These are phyloP conservation scores for Paracanthobrama guichenoti DNA, from an alignment of 2,113 vertebrate genomes.

Conservation along the genomic window DNA sequence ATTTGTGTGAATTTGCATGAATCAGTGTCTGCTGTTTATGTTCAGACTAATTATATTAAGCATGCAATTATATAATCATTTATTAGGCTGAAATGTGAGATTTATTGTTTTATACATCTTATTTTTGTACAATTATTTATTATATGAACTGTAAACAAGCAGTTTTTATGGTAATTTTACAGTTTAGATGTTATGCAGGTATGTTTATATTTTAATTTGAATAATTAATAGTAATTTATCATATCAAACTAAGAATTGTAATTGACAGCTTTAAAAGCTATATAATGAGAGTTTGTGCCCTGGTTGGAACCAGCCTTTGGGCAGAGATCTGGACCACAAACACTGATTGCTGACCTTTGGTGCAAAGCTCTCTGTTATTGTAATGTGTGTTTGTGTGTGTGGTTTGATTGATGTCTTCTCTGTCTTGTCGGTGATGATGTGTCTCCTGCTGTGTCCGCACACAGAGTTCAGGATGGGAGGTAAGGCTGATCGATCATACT, in stretches of 20 bases:
- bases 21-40: not conserved
- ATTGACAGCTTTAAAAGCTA: not conserved
- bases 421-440: slow-evolving; percentile 32
- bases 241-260: not conserved
- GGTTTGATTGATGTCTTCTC: slow-evolving; percentile 15
- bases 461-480: slow-evolving; percentile 82
- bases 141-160: too few relatives aligned
- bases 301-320: not conserved
- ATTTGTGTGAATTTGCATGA: not conserved
- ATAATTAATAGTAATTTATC: not conserved
- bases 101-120: not conserved
- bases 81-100: not conserved
- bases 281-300: not conserved
- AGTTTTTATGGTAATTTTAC: too few relatives aligned
- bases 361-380: not conserved
- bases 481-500: slow-evolving; percentile 50
- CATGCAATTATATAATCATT: not conserved
- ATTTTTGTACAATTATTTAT: not conserved
- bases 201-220: too few relatives aligned
- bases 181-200: too few relatives aligned
- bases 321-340: not conserved
- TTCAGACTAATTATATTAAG: not conserved
- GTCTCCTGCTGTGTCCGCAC: slow-evolving; percentile 21
- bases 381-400: slow-evolving; percentile 12
- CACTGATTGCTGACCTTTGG: not conserved